Conservation (phyloP, 1,140 invertebrate species). For the Penaeus vannamei region DNA sequence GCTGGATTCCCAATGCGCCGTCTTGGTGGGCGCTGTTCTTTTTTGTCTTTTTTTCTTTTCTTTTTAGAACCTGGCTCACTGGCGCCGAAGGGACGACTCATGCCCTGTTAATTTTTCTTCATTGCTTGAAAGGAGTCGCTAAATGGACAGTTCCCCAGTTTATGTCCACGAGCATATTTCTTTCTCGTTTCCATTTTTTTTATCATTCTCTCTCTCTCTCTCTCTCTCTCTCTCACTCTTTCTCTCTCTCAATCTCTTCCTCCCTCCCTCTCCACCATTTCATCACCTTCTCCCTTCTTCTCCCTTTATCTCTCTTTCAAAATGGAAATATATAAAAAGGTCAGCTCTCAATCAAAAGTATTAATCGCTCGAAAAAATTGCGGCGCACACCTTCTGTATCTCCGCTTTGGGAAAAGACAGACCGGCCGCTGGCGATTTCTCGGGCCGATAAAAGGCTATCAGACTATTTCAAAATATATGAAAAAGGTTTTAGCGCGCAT, state of each 20-base stretch:
- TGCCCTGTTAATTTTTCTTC: conserved; percentile 53
- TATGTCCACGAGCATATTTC: conserved; percentile 24
- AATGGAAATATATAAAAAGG: too few relatives aligned
- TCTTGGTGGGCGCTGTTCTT: conserved; percentile 27
- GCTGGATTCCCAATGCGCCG: conserved; percentile 47
- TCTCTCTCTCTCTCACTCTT: neutral
- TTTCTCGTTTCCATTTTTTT: neutral
- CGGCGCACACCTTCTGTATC: too few relatives aligned
- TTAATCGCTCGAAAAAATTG: too few relatives aligned
- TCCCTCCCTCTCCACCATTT: neutral
- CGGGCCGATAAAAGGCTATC: too few relatives aligned
- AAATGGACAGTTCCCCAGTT: conserved; percentile 48
- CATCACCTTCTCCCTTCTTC: neutral
- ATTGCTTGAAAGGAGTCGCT: conserved; percentile 42
- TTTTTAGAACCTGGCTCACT: neutral
- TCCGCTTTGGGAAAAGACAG: too few relatives aligned
- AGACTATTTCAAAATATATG: too few relatives aligned
- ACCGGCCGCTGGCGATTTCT: too few relatives aligned
- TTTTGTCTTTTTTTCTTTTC: neutral
- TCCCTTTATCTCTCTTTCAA: neutral
- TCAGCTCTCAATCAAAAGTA: too few relatives aligned
- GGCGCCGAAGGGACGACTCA: conserved; percentile 43
- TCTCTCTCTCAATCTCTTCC: neutral
- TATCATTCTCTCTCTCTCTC: neutral
- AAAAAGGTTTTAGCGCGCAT: too few relatives aligned